Base-by-base conservation (phyloP, 2,113 vertebrate species). In the Monarcha castaneiventris region DNA sequence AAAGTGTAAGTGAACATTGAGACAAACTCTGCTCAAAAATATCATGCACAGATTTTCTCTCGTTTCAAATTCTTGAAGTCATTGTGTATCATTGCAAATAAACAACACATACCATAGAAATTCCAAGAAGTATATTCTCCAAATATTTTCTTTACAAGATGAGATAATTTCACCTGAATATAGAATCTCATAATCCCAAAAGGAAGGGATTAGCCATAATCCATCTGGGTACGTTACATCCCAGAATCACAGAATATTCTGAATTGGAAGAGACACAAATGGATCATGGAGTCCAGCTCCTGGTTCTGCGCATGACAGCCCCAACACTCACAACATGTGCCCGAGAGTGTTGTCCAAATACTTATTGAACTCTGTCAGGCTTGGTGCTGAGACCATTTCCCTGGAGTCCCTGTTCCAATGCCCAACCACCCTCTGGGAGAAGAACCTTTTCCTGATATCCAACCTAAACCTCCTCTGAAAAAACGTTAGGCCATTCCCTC, bases 381-480 rank as follows among this genome's bases (percentile, higher is more conserved):
- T 39, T 66, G 14, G 27, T 59, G 44, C 10, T 37, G 16, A 39
- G 44, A 58, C 4, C 18, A 33, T 4, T 33, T 27, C 16, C 16
- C 16, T 13, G 7, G 18, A 13, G 12, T 44, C 0, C 5, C 18
- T 81, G 15, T 29, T 52, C 43, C 23, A 25, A 4, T n/a, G 35
- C 4, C 35, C 13, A 49, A 2, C 7, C n/a, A n/a, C 20, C 9
- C 16, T 37, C 32, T 37, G 16, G 7, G 9, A 6, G 12, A 14
- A 74, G 13, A 33, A 11, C 6, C 2, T 29, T 74, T 59, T 52
- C 33, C 19, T 46, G 4, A 30, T 46, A 46, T n/a, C 27, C 19
- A 52, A 2, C 7, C 2, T 25, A 12, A 59, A 59, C 3, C 2
- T 59, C 4, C 7, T 6, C 19, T 25, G 11, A 39, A 6, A 37